These are phyloP conservation scores for Hormiphora californensis DNA, from an alignment of 37 sponge, comb jelly and placozoan genomes.

Conservation along the genomic window DNA sequence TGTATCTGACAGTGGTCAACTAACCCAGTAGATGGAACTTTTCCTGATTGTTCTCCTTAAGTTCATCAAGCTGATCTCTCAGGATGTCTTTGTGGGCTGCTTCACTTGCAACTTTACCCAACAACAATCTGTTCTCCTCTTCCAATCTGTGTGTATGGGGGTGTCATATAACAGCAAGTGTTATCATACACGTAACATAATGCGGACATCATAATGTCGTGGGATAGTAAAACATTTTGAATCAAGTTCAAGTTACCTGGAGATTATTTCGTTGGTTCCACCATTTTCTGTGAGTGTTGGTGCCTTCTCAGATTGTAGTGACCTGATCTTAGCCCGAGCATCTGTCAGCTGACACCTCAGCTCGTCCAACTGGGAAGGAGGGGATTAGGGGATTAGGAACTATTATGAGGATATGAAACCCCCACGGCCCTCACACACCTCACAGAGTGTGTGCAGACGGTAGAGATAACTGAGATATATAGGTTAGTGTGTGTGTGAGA, in stretches of 20 bases:
- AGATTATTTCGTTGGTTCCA: no score
- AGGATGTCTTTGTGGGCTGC: constrained; percentile 22
- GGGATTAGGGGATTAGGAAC: neutral
- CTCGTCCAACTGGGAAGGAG: neutral
- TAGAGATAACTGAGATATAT: no score
- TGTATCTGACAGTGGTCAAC: no score
- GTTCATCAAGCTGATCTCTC: constrained; percentile 1
- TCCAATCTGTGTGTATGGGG: constrained; percentile 22
- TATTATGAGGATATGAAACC: neutral
- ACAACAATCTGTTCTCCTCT: neutral
- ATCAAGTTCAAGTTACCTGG: no score
- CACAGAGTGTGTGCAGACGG: no score
- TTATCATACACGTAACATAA: no score
- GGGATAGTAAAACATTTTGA: no score
- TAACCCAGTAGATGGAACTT: constrained; percentile 12
- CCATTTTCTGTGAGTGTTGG: no score
- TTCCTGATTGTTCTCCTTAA: constrained; percentile 28
- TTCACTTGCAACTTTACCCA: neutral
- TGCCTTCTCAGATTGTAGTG: neutral
- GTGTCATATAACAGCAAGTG: no score
- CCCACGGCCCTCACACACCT: neutral
- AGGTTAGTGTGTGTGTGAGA: no score
- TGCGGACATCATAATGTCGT: no score
- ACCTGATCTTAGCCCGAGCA: neutral
- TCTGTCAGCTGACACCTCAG: neutral